Percentiles rank a stretch among this genome's conserved stretches.
These are phyloP conservation scores for Iguana delicatissima DNA, from an alignment of 2,797 vertebrate genomes.

Conservation along the genomic window DNA sequence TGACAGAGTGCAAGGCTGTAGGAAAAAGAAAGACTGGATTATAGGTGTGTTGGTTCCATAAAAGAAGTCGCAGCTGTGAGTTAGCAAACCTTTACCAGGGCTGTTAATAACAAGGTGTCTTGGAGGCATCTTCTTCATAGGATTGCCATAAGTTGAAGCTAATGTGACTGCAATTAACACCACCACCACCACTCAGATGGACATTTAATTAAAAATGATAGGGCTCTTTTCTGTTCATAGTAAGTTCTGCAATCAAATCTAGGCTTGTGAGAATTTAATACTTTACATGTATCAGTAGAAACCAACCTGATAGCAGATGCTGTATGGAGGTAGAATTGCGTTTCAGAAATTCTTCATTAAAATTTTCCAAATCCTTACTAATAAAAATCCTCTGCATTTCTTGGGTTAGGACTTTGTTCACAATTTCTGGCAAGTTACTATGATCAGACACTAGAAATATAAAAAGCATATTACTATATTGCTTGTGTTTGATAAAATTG, in stretches of 20 bases:
- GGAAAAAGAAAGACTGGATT: too few relatives aligned
- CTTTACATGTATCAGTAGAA: not conserved
- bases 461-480: not conserved
- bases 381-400: constrained; percentile 87
- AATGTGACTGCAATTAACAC: too few relatives aligned
- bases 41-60: too few relatives aligned
- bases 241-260: not conserved
- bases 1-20: too few relatives aligned
- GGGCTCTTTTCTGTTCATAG: not conserved
- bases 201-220: not conserved
- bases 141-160: too few relatives aligned
- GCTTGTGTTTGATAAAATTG: not conserved
- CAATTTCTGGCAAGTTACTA: constrained; percentile 83
- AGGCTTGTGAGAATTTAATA: not conserved
- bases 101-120: too few relatives aligned
- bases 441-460: constrained; percentile 79
- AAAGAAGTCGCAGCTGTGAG: too few relatives aligned
- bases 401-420: constrained; percentile 81
- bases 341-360: constrained; percentile 85
- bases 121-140: too few relatives aligned
- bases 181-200: not conserved
- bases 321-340: constrained; percentile 82
- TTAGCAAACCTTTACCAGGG: too few relatives aligned
- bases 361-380: constrained; percentile 82
- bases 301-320: constrained; percentile 84